phyloP scores from a whole-genome alignment of 2,797 vertebrate species.

The Poliocrania exsul region DNA sequence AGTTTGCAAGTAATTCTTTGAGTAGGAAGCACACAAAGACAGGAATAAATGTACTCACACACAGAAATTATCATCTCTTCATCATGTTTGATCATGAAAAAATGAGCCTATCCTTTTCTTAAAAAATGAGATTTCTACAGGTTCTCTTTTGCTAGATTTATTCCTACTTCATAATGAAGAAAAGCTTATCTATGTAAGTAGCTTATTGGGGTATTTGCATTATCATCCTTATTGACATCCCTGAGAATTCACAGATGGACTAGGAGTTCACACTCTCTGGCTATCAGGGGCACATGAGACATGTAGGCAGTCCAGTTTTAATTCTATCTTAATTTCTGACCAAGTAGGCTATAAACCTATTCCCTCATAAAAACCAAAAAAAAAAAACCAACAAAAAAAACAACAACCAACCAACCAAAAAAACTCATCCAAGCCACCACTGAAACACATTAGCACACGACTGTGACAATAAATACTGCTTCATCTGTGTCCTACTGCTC shows the following conservation, averaged over 20 bases:
- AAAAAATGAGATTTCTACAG: background rate
- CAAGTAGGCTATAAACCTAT: background rate
- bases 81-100: background rate
- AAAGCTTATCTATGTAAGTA: background rate
- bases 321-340: background rate
- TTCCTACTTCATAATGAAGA: background rate
- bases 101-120: background rate
- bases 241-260: background rate
- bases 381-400: too few relatives aligned
- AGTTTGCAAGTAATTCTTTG: background rate
- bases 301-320: background rate
- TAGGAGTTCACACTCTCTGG: background rate
- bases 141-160: background rate
- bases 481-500: background rate
- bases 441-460: background rate
- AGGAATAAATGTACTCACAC: background rate
- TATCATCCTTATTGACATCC: background rate
- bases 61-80: background rate
- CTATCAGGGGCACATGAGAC: background rate
- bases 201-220: background rate
- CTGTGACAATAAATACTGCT: background rate
- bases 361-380: background rate
- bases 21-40: background rate
- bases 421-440: rapidly evolving
- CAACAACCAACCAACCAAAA: too few relatives aligned